These are phyloP conservation scores for Brachionus paranguensis DNA, from an alignment of 1,140 invertebrate genomes.

Conservation along the genomic window DNA sequence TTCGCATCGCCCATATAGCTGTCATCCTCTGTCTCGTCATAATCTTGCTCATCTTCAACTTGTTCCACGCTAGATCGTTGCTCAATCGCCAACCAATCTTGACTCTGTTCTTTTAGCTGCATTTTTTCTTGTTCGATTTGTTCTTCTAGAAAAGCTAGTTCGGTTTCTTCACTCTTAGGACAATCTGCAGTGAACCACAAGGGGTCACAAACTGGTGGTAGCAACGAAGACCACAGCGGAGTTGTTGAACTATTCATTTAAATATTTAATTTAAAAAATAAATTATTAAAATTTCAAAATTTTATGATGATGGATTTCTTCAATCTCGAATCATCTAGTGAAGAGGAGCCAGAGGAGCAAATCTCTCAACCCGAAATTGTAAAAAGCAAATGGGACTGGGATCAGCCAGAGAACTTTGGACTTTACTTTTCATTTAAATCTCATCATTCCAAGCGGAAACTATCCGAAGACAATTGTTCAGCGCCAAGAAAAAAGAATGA, in stretches of 20 bases:
- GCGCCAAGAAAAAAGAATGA: background rate
- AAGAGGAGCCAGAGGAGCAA: background rate
- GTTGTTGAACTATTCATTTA: slow-evolving; percentile 34
- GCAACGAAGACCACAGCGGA: slow-evolving; percentile 2
- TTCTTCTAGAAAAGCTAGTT: slow-evolving; percentile 29
- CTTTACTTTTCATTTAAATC: slow-evolving; percentile 9
- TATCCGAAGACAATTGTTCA: background rate
- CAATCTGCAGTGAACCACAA: slow-evolving; percentile 37
- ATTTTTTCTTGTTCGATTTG: slow-evolving; percentile 37
- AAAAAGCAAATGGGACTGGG: slow-evolving; percentile 26
- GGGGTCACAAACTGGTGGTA: slow-evolving; percentile 26
- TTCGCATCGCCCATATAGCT: slow-evolving; percentile 18
- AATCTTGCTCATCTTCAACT: slow-evolving; percentile 35
- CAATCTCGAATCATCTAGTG: slow-evolving; percentile 1
- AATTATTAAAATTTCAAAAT: background rate
- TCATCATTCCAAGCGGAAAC: background rate
- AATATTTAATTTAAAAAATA: background rate
- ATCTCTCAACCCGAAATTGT: background rate
- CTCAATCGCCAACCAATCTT: slow-evolving; percentile 25
- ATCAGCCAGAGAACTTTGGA: background rate
- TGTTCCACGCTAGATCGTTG: slow-evolving; percentile 9
- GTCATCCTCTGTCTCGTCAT: slow-evolving; percentile 34
- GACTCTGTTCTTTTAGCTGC: slow-evolving; percentile 34
- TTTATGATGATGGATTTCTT: slow-evolving; percentile 16
- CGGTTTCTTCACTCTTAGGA: slow-evolving; percentile 22